These are phyloP conservation scores for Sylvilagus floridanus DNA, from an alignment of 2,797 vertebrate species.

Conservation along the genomic window DNA sequence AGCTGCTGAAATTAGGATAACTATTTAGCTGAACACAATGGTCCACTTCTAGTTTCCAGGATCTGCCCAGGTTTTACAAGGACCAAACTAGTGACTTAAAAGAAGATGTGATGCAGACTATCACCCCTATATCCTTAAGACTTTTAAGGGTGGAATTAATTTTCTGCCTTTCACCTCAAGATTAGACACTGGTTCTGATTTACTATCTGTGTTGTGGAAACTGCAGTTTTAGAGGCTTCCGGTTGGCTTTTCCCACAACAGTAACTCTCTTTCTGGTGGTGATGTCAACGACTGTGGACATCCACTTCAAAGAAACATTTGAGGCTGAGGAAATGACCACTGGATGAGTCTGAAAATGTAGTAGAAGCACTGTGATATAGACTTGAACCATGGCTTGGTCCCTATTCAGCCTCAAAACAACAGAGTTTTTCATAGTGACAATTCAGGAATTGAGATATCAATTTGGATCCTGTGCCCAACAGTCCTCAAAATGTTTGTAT, in stretches of 20 bases:
- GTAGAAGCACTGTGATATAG: background rate
- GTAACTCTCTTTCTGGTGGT: background rate
- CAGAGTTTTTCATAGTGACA: background rate
- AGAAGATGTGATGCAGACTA: background rate
- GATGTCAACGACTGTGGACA: background rate
- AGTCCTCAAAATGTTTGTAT: conserved; percentile 30
- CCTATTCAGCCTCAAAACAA: background rate
- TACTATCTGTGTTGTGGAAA: background rate
- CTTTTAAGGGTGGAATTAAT: background rate
- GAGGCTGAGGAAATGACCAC: background rate
- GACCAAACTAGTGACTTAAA: background rate
- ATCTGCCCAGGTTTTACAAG: background rate
- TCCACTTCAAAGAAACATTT: background rate
- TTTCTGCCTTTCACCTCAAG: background rate
- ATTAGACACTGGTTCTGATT: background rate
- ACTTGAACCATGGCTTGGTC: background rate
- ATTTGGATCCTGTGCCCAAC: background rate
- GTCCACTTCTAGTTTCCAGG: background rate
- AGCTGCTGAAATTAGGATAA: background rate
- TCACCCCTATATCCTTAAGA: background rate
- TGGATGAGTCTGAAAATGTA: background rate
- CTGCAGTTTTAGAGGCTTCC: background rate
- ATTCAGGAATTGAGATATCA: background rate
- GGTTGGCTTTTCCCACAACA: background rate
- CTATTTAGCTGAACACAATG: background rate